A percentile compares a stretch with the other conserved stretches of the same genome.
phyloP scores from a whole-genome alignment of 2,888 invertebrate species.

The Coenonympha glycerion region DNA sequence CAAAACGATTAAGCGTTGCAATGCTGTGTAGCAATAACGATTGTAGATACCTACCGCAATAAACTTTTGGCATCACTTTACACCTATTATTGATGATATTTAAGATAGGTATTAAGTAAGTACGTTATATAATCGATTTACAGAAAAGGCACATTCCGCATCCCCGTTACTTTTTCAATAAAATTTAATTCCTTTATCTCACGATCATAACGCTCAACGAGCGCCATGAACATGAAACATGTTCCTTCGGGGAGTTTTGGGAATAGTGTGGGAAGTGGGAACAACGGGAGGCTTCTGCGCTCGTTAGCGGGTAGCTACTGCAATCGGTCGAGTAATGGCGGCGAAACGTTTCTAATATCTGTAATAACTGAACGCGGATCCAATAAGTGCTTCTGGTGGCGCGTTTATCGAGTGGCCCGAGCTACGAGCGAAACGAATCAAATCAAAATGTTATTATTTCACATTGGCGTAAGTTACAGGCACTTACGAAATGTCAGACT shows the following conservation, averaged over 20 bases:
- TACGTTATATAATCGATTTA: background rate
- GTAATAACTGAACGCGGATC: constrained; percentile 52
- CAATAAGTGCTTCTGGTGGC: constrained; percentile 44
- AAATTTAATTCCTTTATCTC: constrained; percentile 10
- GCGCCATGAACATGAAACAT: constrained; percentile 21
- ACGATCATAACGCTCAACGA: constrained; percentile 15
- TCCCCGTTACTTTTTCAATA: background rate
- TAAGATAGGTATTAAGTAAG: too few species aligned
- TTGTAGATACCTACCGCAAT: too few species aligned
- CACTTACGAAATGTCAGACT: too few species aligned
- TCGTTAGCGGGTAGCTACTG: constrained; percentile 28
- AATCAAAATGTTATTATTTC: too few species aligned
- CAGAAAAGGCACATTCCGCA: background rate
- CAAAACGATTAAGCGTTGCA: too few species aligned
- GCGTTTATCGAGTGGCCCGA: constrained; percentile 18
- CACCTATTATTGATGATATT: too few species aligned
- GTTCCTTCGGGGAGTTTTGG: constrained; percentile 17
- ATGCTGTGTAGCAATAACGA: too few species aligned
- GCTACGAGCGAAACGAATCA: background rate
- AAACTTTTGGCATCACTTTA: too few species aligned
- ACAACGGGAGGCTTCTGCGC: constrained; percentile 23
- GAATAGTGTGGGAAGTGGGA: constrained; percentile 25
- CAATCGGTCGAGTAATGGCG: constrained; percentile 42
- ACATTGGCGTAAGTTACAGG: too few species aligned
- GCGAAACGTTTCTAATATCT: constrained; percentile 45